These are phyloP conservation scores for Pemphigus obesinymphae DNA, from an alignment of 1,140 invertebrate genomes.

Conservation along the genomic window DNA sequence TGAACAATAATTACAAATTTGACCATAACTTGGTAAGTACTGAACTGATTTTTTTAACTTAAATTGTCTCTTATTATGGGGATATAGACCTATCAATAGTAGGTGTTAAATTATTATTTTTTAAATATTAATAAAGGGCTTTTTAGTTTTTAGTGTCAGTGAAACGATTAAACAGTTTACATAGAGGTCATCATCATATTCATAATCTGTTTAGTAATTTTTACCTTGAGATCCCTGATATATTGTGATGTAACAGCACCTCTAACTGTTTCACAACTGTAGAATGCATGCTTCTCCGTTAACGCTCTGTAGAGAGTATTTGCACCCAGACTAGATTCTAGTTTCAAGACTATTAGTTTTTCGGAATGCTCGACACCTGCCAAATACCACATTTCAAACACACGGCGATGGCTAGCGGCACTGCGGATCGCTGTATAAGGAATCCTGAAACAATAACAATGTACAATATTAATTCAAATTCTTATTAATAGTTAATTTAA, in stretches of 20 bases:
- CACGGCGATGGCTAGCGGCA: conserved; percentile 68
- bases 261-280: conserved; percentile 83
- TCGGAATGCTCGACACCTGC: conserved; percentile 62
- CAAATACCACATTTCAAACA: conserved; percentile 70
- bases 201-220: too few species aligned
- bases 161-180: too few species aligned
- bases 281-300: conserved; percentile 86
- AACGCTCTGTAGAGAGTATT: conserved; percentile 79
- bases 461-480: not conserved
- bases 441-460: conserved; percentile 59
- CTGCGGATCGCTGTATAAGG: conserved; percentile 76
- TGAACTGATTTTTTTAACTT: too few species aligned
- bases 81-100: too few species aligned
- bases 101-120: too few species aligned
- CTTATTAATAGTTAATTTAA: not conserved
- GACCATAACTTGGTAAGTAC: too few species aligned
- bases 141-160: too few species aligned
- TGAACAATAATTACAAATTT: too few species aligned
- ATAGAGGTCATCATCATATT: too few species aligned
- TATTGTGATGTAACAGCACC: conserved; percentile 82
- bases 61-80: too few species aligned
- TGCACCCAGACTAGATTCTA: conserved; percentile 71
- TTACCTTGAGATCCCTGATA: conserved; percentile 76
- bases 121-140: too few species aligned
- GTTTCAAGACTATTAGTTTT: conserved; percentile 69